Percentiles rank a stretch among this genome's conserved stretches.
Conservation (phyloP, 2,113 vertebrate species). For the Ammodytes marinus region DNA sequence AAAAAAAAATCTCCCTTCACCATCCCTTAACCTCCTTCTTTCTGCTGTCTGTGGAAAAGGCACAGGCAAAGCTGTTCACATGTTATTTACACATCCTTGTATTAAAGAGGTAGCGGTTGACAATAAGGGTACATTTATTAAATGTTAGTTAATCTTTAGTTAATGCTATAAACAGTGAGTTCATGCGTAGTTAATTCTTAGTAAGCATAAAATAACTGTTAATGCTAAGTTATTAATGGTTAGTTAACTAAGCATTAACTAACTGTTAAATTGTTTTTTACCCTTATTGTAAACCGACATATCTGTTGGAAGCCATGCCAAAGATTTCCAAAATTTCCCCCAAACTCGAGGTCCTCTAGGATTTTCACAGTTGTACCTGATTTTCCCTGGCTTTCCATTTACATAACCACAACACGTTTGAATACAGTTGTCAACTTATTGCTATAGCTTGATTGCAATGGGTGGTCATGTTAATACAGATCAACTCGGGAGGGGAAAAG, state of each 20-base stretch:
- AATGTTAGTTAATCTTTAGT: too few species aligned
- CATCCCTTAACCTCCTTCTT: slow-evolving; percentile 20
- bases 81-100: slow-evolving; percentile 56
- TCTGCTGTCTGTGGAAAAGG: slow-evolving; percentile 17
- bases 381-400: slow-evolving; percentile 61
- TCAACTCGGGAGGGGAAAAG: slow-evolving; percentile 56
- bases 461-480: slow-evolving; percentile 41
- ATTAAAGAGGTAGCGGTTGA: slow-evolving; percentile 21
- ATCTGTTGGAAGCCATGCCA: slow-evolving; percentile 33
- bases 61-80: slow-evolving; percentile 20
- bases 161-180: too few species aligned
- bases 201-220: too few species aligned
- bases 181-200: too few species aligned
- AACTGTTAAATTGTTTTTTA: too few species aligned
- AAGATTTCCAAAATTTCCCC: slow-evolving; percentile 52
- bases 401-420: slow-evolving; percentile 26
- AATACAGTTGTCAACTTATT: slow-evolving; percentile 30
- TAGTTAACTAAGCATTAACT: too few species aligned
- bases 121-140: too few species aligned
- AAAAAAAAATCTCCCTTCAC: slow-evolving; percentile 17
- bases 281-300: too few species aligned
- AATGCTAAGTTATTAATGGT: too few species aligned
- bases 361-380: slow-evolving; percentile 34
- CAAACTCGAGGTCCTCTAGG: slow-evolving; percentile 30
- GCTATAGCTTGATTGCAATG: slow-evolving; percentile 33